phyloP scores from a whole-genome alignment of 2,888 invertebrate genomes.

The Polymixis lichenea region DNA sequence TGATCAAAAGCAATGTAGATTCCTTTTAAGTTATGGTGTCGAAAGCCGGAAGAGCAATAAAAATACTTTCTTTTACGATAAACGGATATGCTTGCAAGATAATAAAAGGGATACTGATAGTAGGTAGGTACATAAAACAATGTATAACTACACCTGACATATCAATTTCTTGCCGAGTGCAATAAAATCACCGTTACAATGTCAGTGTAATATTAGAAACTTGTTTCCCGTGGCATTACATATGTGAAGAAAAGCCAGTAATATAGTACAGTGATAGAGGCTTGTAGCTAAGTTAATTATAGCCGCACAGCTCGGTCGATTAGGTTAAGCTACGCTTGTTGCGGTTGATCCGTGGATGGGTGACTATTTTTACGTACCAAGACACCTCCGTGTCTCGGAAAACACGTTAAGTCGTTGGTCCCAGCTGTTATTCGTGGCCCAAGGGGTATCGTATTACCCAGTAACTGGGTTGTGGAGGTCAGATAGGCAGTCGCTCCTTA shows the following conservation, averaged over 20 bases:
- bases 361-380: too few relatives aligned
- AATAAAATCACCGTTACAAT: not conserved
- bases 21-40: constrained; percentile 31
- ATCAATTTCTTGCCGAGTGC: not conserved
- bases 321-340: too few relatives aligned
- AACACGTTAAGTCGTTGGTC: too few relatives aligned
- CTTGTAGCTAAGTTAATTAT: too few relatives aligned
- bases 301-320: too few relatives aligned
- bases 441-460: too few relatives aligned
- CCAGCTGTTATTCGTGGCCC: too few relatives aligned
- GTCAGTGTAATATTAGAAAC: not conserved
- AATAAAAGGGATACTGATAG: constrained; percentile 19
- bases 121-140: constrained; percentile 24
- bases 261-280: not conserved
- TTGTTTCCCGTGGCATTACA: not conserved
- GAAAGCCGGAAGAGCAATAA: constrained; percentile 40
- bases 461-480: too few relatives aligned
- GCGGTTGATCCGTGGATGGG: too few relatives aligned
- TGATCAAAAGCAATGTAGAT: constrained; percentile 36
- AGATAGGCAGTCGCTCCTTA: too few relatives aligned
- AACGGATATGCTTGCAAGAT: constrained; percentile 27
- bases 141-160: not conserved
- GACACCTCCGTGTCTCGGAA: too few relatives aligned
- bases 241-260: not conserved
- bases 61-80: constrained; percentile 42